phyloP scores from a whole-genome alignment of 2,113 vertebrate genomes.

The Entomyzon cyanotis region DNA sequence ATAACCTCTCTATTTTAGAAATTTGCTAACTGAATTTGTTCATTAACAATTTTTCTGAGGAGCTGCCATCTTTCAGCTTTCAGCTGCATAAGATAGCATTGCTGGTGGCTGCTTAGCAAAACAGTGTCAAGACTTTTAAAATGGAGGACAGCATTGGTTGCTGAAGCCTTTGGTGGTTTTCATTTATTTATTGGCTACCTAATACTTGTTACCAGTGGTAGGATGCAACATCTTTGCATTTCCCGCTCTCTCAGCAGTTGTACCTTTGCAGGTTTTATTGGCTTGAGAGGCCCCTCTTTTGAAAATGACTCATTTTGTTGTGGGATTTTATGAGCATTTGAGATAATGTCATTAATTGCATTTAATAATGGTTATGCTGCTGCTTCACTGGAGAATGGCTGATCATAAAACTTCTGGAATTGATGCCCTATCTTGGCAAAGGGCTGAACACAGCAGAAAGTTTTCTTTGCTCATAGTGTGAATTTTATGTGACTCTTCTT shows the following conservation, averaged over 20 bases:
- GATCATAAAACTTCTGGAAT: constrained; percentile 20
- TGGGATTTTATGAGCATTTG: not conserved
- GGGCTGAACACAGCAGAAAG: not conserved
- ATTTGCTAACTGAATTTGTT: not conserved
- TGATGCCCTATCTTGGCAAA: not conserved
- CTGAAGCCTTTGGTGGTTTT: not conserved
- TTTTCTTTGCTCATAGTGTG: not conserved
- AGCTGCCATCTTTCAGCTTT: not conserved
- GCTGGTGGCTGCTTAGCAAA: not conserved
- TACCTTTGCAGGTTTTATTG: not conserved
- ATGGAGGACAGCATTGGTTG: fast-evolving
- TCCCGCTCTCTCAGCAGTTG: not conserved
- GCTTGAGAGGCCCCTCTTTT: not conserved
- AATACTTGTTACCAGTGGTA: not conserved
- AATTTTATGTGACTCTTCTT: not conserved
- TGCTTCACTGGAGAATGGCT: not conserved
- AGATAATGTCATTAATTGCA: not conserved
- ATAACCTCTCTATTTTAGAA: not conserved
- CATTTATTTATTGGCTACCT: not conserved
- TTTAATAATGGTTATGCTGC: not conserved
- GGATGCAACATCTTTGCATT: not conserved
- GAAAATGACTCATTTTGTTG: not conserved
- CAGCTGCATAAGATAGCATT: not conserved
- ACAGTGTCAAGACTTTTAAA: not conserved
- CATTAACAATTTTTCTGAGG: not conserved